A percentile compares a stretch with the other conserved stretches of the same genome.
Evolutionary conservation across 64 coral and sea anemone species (phyloP).

Genomic region (Platygyra sinensis): DNA sequence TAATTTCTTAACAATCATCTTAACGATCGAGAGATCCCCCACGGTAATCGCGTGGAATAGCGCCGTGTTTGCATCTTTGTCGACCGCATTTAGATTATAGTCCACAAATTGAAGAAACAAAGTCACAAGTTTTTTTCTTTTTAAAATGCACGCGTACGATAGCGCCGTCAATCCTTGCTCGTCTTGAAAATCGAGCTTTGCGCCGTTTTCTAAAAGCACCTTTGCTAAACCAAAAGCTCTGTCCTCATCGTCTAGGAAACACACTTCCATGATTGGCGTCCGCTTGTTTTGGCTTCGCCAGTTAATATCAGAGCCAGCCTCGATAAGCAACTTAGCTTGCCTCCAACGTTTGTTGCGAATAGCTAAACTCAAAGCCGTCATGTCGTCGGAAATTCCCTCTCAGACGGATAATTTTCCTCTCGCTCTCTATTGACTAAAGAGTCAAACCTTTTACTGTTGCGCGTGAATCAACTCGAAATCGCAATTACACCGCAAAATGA

Average conservation of each 20-base stretch:
- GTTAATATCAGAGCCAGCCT: constrained; percentile 79
- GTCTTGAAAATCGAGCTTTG: constrained; percentile 57
- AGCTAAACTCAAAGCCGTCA: constrained; percentile 76
- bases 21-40: constrained; percentile 72
- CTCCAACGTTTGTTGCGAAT: constrained; percentile 70
- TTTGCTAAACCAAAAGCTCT: constrained; percentile 72
- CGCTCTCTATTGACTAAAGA: neutral
- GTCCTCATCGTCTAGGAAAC: constrained; percentile 77
- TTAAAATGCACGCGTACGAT: constrained; percentile 75
- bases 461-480: neutral
- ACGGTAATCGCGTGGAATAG: constrained; percentile 77
- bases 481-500: neutral
- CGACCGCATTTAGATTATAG: constrained; percentile 75
- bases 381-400: neutral
- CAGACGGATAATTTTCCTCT: neutral
- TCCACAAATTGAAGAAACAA: constrained; percentile 77
- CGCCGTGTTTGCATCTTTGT: constrained; percentile 72
- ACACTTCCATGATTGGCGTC: constrained; percentile 73
- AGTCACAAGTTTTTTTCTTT: constrained; percentile 67
- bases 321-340: constrained; percentile 73
- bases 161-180: constrained; percentile 60
- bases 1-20: constrained; percentile 73
- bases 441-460: neutral
- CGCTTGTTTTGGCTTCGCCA: constrained; percentile 51
- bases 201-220: constrained; percentile 72